phyloP scores from a whole-genome alignment of 2,797 vertebrate species.

The Basileuterus tristriatus region DNA sequence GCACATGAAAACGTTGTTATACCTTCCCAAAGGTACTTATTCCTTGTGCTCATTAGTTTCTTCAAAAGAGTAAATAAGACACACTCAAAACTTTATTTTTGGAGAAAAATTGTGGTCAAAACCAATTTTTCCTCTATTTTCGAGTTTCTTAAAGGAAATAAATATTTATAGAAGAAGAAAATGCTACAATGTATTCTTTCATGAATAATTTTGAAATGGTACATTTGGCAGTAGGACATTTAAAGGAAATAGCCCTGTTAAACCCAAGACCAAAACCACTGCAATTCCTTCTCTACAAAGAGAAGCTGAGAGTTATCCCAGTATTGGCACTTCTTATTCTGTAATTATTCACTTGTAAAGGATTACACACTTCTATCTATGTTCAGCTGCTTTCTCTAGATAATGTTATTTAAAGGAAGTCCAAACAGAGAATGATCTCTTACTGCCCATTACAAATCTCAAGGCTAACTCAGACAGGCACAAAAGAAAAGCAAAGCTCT shows the following conservation, averaged over 20 bases:
- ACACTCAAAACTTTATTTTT: background rate
- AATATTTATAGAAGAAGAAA: background rate
- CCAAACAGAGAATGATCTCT: background rate
- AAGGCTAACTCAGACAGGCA: background rate
- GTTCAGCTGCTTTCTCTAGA: background rate
- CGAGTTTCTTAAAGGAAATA: background rate
- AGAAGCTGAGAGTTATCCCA: background rate
- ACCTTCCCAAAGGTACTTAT: background rate
- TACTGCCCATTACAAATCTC: background rate
- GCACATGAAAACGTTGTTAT: accelerated
- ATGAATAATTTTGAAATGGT: background rate
- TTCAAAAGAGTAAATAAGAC: background rate
- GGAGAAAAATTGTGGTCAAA: background rate
- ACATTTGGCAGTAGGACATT: background rate
- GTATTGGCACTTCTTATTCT: background rate
- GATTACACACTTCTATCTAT: background rate
- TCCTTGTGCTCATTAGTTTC: background rate
- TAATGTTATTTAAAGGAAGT: background rate
- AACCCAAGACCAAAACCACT: background rate
- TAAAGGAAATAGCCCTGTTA: background rate
- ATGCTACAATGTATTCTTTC: background rate
- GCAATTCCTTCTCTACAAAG: background rate
- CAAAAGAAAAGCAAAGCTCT: background rate
- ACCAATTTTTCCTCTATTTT: background rate
- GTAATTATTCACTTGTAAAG: background rate